Conservation (phyloP, 2,888 invertebrate genomes). For the Alitta virens region DNA sequence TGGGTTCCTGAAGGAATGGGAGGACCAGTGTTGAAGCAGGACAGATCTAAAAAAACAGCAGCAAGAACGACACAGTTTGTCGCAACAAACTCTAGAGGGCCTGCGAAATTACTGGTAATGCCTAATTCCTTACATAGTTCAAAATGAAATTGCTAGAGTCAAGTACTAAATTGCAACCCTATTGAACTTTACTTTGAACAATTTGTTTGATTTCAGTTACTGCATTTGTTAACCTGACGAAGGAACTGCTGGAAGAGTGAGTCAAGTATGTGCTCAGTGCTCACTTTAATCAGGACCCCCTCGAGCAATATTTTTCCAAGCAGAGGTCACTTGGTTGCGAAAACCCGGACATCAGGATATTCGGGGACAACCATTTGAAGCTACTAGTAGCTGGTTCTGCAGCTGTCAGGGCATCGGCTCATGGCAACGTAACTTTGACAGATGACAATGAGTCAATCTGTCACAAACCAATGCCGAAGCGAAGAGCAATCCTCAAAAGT, state of each 20-base stretch:
- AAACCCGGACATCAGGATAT: background rate
- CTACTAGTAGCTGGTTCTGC: background rate
- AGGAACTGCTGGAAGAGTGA: background rate
- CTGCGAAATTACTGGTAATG: background rate
- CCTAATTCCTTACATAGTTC: no score
- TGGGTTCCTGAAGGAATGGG: background rate
- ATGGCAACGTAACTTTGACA: background rate
- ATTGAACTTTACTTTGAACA: background rate
- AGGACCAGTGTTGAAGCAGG: background rate
- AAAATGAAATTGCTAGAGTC: no score
- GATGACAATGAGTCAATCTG: no score
- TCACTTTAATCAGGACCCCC: constrained; percentile 1
- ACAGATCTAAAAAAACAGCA: background rate
- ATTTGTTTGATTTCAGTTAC: background rate
- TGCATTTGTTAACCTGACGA: background rate
- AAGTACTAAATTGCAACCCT: no score
- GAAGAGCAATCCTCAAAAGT: no score
- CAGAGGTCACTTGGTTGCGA: background rate
- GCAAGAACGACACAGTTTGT: background rate
- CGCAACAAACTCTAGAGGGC: background rate
- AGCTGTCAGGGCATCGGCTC: background rate
- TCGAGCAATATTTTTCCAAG: background rate
- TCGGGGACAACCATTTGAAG: background rate
- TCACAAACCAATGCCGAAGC: no score
- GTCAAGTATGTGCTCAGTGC: constrained; percentile 1